Evolutionary conservation across 2,113 vertebrate genomes (phyloP), one percentile per base, ranked within the genome.

Genomic region (Colaptes auratus): DNA sequence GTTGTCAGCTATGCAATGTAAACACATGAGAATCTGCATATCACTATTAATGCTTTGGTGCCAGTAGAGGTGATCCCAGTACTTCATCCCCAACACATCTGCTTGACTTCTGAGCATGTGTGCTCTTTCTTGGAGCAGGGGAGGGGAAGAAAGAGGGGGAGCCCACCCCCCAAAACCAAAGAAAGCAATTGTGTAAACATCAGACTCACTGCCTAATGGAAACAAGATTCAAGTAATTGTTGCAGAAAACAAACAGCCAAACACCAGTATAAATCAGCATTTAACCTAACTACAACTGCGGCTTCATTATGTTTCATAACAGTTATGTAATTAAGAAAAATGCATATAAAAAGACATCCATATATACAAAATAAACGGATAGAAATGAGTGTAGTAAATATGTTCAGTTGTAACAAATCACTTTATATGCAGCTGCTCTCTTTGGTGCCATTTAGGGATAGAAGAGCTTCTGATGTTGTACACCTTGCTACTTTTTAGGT

Each of bases 201-300:
- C 66, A 89, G 93, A 93, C 83, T 87, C 50, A 80, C 87, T 95
- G 90, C 86, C 74, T 84, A 65, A 85, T 39, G 87, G 90, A 97
- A 95, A 93, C 52, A 96, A 96, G 91, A 96, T 97, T 98, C 97
- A 98, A 97, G 97, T 98, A 98, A 97, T 81, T 50, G 73, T 39
- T 96, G 95, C 76, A 89, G 94, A 90, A 96, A 91, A 79, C 59
- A 66, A 93, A 48, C 75, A 44, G 58, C 70, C 35, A 60, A 95
- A 96, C 56, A 59, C 44, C 52, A 35, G 31, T 67, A 86, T 92
- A 84, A 90, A 91, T 63, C 55, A 2, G 20, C 55, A 48, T 82
- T 65, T 64, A 92, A 91, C 87, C 35, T 72, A 93, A 88, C 50
- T 39, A 70, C 6, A 19, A 58, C 44, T 19, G 2, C 19, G 88